Base-by-base conservation (phyloP, 2,888 invertebrate genomes). In the Opisthograptis luteolata region DNA sequence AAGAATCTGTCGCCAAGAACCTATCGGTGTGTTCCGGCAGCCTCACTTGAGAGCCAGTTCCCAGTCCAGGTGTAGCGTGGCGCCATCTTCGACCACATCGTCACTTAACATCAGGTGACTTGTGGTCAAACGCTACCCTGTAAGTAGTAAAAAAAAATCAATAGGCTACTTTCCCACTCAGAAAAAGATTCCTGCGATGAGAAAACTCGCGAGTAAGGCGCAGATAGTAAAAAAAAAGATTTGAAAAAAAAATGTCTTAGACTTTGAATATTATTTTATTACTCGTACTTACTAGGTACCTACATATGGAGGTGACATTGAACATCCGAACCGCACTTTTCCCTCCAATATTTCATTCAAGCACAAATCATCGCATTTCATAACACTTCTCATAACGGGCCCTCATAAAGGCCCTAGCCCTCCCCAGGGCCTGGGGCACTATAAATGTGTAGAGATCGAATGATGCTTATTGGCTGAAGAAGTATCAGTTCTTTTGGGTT, bases 321-420 rank as follows among this genome's bases (percentile, higher is more conserved):
- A 32, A 28, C 30, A 25, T 28, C 30, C 30, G 12, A 12, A 8
- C 30, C 42, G 5, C 19, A 14, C 15, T 37, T 36, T 12, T 39
- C 28, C 40, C 17, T 20, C 17, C 40, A 31, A 56, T 58, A 59
- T 49, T 55, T 59, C 48, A 56, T 45, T 57, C 28, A 34, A 40
- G 44, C 50, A 58, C 58, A 61, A 58, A 58, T 61, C 56, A 60
- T 48, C 50, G 46, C 51, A 55, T 55, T 48, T 61, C 55, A 57
- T 55, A 58, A 53, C 57, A 48, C 42, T 41, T 40, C 50, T 53
- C 59, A 59, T 59, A 57, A 54, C 53, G 47, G 47, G 14, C 17
- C 24, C 46, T 50, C 55, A 57, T 62, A 62, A 57, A 57, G 25
- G 43, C 12, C 27, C 13, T 13, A 13, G 19, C 27, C 32, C 39